Evolutionary conservation across 2,797 vertebrate genomes (phyloP).

Genomic region (Darevskia mixta): DNA sequence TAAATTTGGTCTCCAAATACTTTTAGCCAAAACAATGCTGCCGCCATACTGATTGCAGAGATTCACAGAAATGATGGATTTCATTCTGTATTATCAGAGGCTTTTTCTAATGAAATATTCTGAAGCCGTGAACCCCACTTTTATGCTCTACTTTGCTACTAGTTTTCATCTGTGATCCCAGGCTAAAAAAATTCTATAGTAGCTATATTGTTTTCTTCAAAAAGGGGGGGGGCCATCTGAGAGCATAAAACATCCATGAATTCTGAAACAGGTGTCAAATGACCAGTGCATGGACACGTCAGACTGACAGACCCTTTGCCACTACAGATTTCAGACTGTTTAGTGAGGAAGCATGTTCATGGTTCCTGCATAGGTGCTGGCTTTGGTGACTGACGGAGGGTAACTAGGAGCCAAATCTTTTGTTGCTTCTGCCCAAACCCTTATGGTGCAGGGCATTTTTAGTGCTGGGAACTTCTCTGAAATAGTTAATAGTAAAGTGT

Average conservation of each 20-base stretch:
- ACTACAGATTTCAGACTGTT: not conserved
- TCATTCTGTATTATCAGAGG: not conserved
- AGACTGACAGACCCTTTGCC: not conserved
- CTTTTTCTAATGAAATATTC: not conserved
- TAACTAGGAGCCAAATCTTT: conserved; percentile 26
- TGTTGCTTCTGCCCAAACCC: not conserved
- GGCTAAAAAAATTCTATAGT: not conserved
- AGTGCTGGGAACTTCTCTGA: not conserved
- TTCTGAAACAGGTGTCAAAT: not conserved
- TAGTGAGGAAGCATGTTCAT: not conserved
- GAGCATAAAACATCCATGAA: not conserved
- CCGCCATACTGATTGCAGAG: not conserved
- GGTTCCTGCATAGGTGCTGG: not conserved
- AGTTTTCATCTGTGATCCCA: not conserved
- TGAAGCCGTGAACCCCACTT: not conserved
- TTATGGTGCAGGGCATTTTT: not conserved
- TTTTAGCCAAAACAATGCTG: not conserved
- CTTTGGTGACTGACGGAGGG: conserved; percentile 42
- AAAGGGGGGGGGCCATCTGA: not conserved
- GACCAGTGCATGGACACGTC: not conserved
- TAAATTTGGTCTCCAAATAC: not conserved
- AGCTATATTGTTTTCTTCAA: not conserved
- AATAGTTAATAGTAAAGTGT: not conserved
- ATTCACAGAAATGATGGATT: too few relatives aligned
- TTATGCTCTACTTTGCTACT: not conserved